Percentiles rank a stretch among this genome's conserved stretches.
Evolutionary conservation across 2,797 vertebrate species (phyloP).

Genomic region (Aselliscus stoliczkanus): DNA sequence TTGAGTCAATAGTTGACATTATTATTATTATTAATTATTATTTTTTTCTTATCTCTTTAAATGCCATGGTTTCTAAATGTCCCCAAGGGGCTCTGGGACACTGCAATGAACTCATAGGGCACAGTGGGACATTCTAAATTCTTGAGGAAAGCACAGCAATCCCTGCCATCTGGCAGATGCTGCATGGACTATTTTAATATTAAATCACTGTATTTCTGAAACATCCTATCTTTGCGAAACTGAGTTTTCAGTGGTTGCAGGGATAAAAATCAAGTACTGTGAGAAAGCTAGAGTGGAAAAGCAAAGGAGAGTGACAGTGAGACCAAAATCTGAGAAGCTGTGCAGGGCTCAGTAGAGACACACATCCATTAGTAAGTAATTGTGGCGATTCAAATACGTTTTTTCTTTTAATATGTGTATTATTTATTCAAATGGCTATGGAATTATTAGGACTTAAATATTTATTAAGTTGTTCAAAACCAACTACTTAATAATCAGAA

Average conservation of each 20-base stretch:
- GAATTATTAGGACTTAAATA: not conserved
- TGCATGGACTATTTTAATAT: not conserved
- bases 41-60: not conserved
- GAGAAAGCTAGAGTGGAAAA: not conserved
- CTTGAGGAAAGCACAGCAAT: not conserved
- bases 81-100: not conserved
- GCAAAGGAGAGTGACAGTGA: not conserved
- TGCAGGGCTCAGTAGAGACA: not conserved
- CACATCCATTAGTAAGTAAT: not conserved
- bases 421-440: not conserved
- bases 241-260: not conserved
- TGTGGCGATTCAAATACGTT: not conserved
- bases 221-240: not conserved
- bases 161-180: not conserved
- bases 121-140: not conserved
- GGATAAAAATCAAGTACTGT: not conserved
- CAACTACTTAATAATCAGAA: not conserved
- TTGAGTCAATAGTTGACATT: not conserved
- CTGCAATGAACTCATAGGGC: not conserved
- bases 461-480: not conserved
- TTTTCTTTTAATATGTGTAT: not conserved
- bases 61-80: not conserved
- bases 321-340: not conserved
- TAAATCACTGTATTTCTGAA: not conserved
- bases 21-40: not conserved